Conservation (phyloP, 2,113 vertebrate genomes). For the Cololabis saira region DNA sequence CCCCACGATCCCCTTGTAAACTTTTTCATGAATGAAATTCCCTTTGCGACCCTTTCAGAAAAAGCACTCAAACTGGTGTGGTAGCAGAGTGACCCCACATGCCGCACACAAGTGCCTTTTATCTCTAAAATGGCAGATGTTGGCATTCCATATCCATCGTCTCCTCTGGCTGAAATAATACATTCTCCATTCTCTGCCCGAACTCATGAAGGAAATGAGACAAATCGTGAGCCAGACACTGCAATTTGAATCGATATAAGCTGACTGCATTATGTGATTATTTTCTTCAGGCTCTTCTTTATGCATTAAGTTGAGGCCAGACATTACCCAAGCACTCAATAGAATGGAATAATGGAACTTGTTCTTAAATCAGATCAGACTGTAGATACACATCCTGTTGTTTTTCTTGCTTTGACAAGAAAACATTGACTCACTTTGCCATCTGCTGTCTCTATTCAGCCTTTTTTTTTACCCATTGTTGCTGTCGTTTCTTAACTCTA, state of each 20-base stretch:
- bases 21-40: constrained; percentile 37
- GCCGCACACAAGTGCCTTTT: constrained; percentile 61
- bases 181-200: constrained; percentile 7
- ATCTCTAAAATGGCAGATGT: constrained; percentile 67
- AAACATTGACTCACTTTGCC: background rate
- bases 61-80: constrained; percentile 56
- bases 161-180: constrained; percentile 11
- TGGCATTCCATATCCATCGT: constrained; percentile 43
- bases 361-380: constrained; percentile 2
- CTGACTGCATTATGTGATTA: constrained; percentile 20
- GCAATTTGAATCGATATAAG: constrained; percentile 14
- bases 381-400: background rate
- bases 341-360: background rate
- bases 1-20: background rate
- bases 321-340: background rate
- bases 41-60: constrained; percentile 41
- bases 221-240: background rate
- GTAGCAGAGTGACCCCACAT: constrained; percentile 53
- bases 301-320: constrained; percentile 12
- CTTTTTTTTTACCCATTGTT: background rate
- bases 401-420: background rate
- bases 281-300: constrained; percentile 38
- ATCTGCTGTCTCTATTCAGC: constrained; percentile 1
- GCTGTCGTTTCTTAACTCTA: background rate
- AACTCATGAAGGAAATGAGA: background rate